A percentile compares a stretch with the other conserved stretches of the same genome.
These are phyloP conservation scores for Bothrops alternatus DNA, from an alignment of 2,797 vertebrate species.

Conservation along the genomic window DNA sequence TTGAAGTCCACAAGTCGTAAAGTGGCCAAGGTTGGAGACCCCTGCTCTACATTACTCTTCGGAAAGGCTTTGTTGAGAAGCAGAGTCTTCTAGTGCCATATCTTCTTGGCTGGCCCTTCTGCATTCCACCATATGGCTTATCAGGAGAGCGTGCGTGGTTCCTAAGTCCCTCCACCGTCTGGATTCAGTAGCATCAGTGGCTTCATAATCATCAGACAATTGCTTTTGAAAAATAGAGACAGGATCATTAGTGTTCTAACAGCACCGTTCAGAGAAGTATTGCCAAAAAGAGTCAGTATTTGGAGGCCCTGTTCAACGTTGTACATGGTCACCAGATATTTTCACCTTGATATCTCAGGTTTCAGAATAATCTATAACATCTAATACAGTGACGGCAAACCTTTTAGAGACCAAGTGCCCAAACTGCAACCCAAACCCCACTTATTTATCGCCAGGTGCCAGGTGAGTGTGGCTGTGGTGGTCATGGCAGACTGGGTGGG, in stretches of 20 bases:
- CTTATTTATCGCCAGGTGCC: too few relatives aligned
- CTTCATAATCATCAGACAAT: constrained; percentile 83
- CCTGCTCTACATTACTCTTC: constrained; percentile 60
- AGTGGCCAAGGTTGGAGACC: too few relatives aligned
- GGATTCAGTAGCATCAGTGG: constrained; percentile 68
- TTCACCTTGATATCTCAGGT: background rate
- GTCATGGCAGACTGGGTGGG: too few relatives aligned
- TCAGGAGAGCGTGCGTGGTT: constrained; percentile 61
- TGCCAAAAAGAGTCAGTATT: constrained; percentile 12
- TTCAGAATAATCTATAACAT: background rate
- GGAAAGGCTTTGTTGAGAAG: constrained; percentile 74
- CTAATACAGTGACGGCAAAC: background rate
- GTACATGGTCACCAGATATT: background rate
- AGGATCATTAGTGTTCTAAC: background rate
- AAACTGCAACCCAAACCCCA: too few relatives aligned
- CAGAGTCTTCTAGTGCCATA: constrained; percentile 73
- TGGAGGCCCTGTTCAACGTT: background rate
- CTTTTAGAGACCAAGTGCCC: too few relatives aligned
- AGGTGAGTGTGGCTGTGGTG: too few relatives aligned
- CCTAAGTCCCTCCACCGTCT: constrained; percentile 40
- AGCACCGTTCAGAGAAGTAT: constrained; percentile 38
- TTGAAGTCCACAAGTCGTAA: too few relatives aligned
- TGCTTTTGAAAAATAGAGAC: constrained; percentile 71
- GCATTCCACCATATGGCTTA: constrained; percentile 60
- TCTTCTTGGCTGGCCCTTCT: constrained; percentile 76